Conservation (phyloP, 2,113 vertebrate species). For the Bubo blakistoni region DNA sequence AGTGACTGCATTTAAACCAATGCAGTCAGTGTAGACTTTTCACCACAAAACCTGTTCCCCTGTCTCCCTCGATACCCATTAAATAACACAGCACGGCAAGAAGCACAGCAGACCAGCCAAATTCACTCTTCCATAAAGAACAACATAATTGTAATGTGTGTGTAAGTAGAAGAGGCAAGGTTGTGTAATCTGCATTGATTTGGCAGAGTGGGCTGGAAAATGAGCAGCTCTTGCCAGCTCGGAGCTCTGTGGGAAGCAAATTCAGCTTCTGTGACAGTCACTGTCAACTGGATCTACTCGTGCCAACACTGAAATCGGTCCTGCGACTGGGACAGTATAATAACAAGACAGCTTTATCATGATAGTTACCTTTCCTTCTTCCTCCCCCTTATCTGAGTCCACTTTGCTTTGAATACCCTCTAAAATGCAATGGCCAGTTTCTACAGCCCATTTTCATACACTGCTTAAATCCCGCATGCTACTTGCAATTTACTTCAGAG, state of each 20-base stretch:
- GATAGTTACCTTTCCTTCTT: background rate
- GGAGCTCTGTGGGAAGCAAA: slow-evolving; percentile 40
- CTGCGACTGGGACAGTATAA: background rate
- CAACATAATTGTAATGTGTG: slow-evolving; percentile 3
- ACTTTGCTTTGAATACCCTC: background rate
- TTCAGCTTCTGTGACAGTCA: slow-evolving; percentile 14
- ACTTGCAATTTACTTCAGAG: background rate
- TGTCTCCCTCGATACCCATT: background rate
- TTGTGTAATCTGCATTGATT: slow-evolving; percentile 58
- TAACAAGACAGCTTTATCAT: background rate
- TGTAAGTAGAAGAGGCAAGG: slow-evolving; percentile 33
- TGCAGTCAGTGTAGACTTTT: background rate
- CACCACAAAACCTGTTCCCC: background rate
- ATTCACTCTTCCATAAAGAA: slow-evolving; percentile 31
- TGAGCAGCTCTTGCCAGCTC: slow-evolving; percentile 36
- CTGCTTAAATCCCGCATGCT: background rate
- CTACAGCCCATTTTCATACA: background rate
- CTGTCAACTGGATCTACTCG: background rate
- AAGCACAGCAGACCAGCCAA: slow-evolving; percentile 27
- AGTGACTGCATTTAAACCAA: background rate
- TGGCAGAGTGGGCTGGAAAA: slow-evolving; percentile 55
- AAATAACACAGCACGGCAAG: background rate
- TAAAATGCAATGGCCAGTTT: background rate
- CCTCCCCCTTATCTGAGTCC: background rate
- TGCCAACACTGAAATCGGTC: background rate